phyloP scores from a whole-genome alignment of 2,888 invertebrate species.

The Calliopum simillimum region DNA sequence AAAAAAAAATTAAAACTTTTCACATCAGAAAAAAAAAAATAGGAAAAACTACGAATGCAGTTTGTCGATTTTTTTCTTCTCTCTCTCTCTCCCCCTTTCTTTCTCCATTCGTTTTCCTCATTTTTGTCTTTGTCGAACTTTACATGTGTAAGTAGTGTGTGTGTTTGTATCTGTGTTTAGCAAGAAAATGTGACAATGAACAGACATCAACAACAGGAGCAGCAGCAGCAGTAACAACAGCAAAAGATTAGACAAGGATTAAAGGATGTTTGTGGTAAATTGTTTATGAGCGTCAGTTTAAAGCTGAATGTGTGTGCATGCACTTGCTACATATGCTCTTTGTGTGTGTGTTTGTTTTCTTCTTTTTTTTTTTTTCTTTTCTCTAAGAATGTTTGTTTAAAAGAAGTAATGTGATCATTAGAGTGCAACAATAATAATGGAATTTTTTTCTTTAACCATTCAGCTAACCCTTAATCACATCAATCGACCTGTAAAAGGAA shows the following conservation, averaged over 20 bases:
- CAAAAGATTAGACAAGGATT: slow-evolving; percentile 26
- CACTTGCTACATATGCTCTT: too few species aligned
- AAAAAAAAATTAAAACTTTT: background rate
- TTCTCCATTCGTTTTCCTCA: background rate
- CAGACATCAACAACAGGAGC: slow-evolving; percentile 27
- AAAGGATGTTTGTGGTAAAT: slow-evolving; percentile 33
- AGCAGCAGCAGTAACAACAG: background rate
- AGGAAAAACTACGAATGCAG: background rate
- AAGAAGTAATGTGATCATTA: too few species aligned
- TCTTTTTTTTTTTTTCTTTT: too few species aligned
- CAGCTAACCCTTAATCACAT: too few species aligned
- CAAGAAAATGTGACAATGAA: slow-evolving; percentile 35
- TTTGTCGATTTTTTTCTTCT: background rate
- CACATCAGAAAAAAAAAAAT: background rate
- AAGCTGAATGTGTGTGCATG: slow-evolving; percentile 20
- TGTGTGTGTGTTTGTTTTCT: too few species aligned
- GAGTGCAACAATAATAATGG: too few species aligned
- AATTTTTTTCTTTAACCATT: too few species aligned
- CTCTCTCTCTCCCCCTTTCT: background rate
- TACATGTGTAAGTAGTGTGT: background rate
- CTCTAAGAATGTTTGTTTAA: too few species aligned
- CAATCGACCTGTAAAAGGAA: too few species aligned
- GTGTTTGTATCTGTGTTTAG: background rate
- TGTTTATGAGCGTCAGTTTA: slow-evolving; percentile 33
- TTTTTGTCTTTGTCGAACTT: background rate